Conservation (phyloP, 2,797 vertebrate genomes). For the Arnoldichthys spilopterus region DNA sequence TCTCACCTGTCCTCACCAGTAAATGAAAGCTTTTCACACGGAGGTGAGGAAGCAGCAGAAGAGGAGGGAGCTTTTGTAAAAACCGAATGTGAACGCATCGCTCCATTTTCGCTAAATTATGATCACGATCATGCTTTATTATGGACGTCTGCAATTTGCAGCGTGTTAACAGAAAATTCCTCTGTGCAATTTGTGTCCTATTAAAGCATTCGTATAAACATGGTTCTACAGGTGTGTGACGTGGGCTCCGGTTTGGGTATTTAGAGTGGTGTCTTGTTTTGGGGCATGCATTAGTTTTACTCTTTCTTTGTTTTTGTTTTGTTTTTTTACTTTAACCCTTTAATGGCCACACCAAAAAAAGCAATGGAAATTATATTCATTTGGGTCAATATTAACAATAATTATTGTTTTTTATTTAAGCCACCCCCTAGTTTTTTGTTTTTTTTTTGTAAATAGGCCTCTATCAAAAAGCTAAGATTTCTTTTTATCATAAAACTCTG, state of each 20-base stretch:
- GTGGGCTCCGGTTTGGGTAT: background rate
- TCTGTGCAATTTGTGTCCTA: background rate
- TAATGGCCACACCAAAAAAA: too few species aligned
- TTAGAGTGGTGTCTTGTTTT: background rate
- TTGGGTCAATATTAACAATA: too few species aligned
- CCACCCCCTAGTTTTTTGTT: too few species aligned
- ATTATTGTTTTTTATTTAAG: too few species aligned
- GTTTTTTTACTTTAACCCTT: too few species aligned
- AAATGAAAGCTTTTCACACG: slow-evolving; percentile 28
- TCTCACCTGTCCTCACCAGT: background rate
- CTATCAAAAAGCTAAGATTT: too few species aligned
- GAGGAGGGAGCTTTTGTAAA: background rate
- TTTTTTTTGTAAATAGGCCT: too few species aligned
- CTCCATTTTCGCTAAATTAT: background rate
- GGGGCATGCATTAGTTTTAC: background rate
- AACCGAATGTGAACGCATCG: background rate
- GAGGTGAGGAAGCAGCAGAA: background rate
- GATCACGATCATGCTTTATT: background rate
- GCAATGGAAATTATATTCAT: too few species aligned
- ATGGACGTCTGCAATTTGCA: background rate
- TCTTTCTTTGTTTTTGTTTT: background rate
- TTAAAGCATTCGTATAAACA: background rate
- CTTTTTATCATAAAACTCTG: too few species aligned
- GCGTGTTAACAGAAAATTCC: background rate
- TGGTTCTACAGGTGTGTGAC: background rate